A percentile compares a stretch with the other conserved stretches of the same genome.
Conservation (phyloP, 2,888 invertebrate species). For the Chaetoderma sp. region DNA sequence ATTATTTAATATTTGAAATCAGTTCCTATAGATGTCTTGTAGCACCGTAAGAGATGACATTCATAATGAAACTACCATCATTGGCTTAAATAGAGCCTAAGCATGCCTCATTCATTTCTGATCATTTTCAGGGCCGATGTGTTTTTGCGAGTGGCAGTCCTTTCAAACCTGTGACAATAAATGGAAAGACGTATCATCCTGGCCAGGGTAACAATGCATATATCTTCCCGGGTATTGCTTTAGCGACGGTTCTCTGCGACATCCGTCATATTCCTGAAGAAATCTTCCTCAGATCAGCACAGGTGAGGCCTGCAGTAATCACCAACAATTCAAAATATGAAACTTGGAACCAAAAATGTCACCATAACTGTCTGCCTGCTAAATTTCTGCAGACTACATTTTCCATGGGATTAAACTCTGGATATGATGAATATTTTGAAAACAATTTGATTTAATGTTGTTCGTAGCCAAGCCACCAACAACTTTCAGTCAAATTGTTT, state of each 20-base stretch:
- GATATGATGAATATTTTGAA: not conserved
- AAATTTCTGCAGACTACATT: no score
- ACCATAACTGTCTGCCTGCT: no score
- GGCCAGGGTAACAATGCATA: constrained; percentile 84
- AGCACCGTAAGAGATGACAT: no score
- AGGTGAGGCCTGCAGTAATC: constrained; percentile 72
- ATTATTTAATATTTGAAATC: no score
- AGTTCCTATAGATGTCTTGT: no score
- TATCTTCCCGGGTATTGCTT: constrained; percentile 84
- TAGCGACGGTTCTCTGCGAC: constrained; percentile 92
- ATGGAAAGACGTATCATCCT: constrained; percentile 85
- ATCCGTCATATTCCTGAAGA: constrained; percentile 94
- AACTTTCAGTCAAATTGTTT: no score
- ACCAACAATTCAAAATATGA: not conserved
- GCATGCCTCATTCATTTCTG: no score
- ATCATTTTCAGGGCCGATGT: constrained; percentile 84
- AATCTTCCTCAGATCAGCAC: constrained; percentile 94
- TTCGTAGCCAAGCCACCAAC: no score
- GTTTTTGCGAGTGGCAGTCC: constrained; percentile 97
- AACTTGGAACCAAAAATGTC: not conserved
- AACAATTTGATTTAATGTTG: not conserved
- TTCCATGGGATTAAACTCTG: no score
- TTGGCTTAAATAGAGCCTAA: no score
- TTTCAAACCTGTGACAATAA: constrained; percentile 85
- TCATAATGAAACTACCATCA: no score